Conservation (phyloP, 2,888 invertebrate species). For the Rhorus exstirpatorius region DNA sequence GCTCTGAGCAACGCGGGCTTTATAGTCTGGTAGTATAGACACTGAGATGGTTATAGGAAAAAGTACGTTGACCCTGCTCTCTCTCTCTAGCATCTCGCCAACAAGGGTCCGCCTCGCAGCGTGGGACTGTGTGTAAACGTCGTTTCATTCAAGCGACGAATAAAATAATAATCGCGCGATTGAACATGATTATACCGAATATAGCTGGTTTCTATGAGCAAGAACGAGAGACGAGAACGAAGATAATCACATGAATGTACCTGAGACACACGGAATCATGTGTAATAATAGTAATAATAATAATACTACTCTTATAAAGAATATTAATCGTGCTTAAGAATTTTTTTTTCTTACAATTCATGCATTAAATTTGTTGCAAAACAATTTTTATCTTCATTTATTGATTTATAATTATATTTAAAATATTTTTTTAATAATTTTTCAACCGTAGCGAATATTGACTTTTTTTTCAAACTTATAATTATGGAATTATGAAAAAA, state of each 20-base stretch:
- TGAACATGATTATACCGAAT: slow-evolving; percentile 66
- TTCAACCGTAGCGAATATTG: too few relatives aligned
- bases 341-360: too few relatives aligned
- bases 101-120: slow-evolving; percentile 23
- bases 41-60: slow-evolving; percentile 43
- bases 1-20: slow-evolving; percentile 8
- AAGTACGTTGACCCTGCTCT: slow-evolving; percentile 65
- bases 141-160: slow-evolving; percentile 58
- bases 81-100: not conserved
- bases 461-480: too few relatives aligned
- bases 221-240: not conserved
- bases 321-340: too few relatives aligned
- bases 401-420: too few relatives aligned
- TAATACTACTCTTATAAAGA: too few relatives aligned
- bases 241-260: not conserved
- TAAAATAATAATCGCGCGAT: slow-evolving; percentile 66
- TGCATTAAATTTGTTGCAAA: too few relatives aligned
- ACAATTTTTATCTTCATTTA: too few relatives aligned
- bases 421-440: too few relatives aligned
- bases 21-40: slow-evolving; percentile 18
- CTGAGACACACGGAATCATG: too few relatives aligned
- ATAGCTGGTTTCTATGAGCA: slow-evolving; percentile 54
- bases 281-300: too few relatives aligned
- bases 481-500: too few relatives aligned
- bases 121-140: slow-evolving; percentile 37